Evolutionary conservation across 1,140 invertebrate species (phyloP), one percentile per base, ranked within the genome.

Genomic region (Drosophila subobscura): DNA sequence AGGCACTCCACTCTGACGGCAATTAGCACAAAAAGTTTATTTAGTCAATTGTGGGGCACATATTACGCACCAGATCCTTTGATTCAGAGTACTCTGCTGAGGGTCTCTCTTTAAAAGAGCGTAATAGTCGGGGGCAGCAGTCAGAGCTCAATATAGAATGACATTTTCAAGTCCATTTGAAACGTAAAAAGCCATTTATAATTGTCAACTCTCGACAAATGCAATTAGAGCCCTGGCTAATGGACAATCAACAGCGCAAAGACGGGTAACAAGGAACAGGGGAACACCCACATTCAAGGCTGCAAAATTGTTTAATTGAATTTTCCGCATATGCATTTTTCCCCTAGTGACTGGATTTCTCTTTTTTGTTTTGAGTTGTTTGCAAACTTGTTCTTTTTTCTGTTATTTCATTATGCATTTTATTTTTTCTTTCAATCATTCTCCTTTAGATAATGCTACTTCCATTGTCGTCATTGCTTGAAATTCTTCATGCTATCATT

Each of bases 191-290:
- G 83, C 66, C 67, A 88, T 86, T 86, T 88, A 86, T 86, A 88
- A 88, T 72, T 88, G 83, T 86, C 83, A 86, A 68, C 60, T 83
- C 59, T 76, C 66, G 45, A 76, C 47, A 68, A 83, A 83, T 88
- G 83, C 83, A 89, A 86, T 88, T 88, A 88, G 8, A 3, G 66
- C 66, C 63, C 71, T 83, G 67, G 58, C 78, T 88, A 88, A 85
- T 86, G 83, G 74, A 49, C 74, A 83, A 83, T 88, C 83, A 79
- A 53, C 41, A 60, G 42, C 40, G 12, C 52, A 14, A 63, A 37
- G 37, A 22, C 6, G 29, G 27, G 4, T 20, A 20, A 20, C 16
- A 20, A 5, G 3, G 16, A 23, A 22, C 22, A 23, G 22, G 40
- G 42, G 27, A 46, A 20, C 16, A 20, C 16, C 16, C 16, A 20